Percentiles rank a stretch among this genome's conserved stretches.
phyloP scores from a whole-genome alignment of 2,113 vertebrate species.

The Probosciger aterrimus region DNA sequence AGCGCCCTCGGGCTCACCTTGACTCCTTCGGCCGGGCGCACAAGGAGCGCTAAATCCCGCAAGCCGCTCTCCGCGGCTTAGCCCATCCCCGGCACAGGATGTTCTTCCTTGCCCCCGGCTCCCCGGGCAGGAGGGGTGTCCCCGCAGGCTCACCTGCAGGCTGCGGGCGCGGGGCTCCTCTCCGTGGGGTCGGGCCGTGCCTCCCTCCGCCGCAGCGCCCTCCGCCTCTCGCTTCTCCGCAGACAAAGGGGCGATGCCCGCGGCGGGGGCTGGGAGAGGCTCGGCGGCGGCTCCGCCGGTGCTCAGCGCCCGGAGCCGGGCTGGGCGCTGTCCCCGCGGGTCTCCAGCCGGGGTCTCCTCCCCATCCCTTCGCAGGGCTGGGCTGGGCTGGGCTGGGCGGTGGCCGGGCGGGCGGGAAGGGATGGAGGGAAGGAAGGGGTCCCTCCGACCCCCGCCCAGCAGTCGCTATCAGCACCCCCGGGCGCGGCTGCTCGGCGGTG shows the following conservation, averaged over 20 bases:
- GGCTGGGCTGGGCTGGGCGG: background rate
- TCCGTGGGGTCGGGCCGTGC: background rate
- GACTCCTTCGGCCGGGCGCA: background rate
- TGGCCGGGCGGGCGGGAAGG: background rate
- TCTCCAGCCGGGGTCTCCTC: background rate
- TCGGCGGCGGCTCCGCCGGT: background rate
- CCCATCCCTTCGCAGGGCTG: background rate
- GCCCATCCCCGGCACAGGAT: background rate
- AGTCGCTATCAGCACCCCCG: background rate
- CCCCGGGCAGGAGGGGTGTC: background rate
- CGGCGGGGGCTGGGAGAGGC: background rate
- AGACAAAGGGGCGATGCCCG: slow-evolving; percentile 45
- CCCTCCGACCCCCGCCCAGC: background rate
- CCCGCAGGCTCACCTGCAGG: slow-evolving; percentile 14
- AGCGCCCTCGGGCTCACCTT: slow-evolving; percentile 48
- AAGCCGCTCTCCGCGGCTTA: background rate
- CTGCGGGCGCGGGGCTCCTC: background rate
- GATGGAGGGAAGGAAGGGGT: background rate
- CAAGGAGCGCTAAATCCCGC: background rate
- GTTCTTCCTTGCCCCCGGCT: background rate
- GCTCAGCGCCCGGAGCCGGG: background rate
- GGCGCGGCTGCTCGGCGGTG: background rate
- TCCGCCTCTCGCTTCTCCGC: background rate
- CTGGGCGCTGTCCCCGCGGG: background rate
- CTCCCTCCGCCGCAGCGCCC: background rate